Evolutionary conservation across 92 coral and sea anemone species (phyloP).

Genomic region (Phymanthus crucifer): DNA sequence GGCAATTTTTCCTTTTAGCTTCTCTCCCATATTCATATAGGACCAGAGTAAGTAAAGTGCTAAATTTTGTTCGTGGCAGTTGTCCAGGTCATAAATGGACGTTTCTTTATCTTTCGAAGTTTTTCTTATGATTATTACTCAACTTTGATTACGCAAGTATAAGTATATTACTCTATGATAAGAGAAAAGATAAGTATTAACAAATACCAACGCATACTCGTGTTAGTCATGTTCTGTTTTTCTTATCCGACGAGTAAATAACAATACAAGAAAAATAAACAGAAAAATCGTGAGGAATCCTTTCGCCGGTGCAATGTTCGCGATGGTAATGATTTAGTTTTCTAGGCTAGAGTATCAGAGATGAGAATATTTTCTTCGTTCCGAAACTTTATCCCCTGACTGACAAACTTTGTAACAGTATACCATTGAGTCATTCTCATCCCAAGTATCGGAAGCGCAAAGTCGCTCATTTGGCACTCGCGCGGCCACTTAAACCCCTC

Average conservation of each 20-base stretch:
- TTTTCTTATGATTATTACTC: background rate
- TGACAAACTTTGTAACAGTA: background rate
- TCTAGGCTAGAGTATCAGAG: too few relatives aligned
- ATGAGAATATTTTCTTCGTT: too few relatives aligned
- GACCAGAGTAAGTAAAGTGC: too few relatives aligned
- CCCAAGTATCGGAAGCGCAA: slow-evolving; percentile 17
- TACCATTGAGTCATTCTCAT: background rate
- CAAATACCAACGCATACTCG: background rate
- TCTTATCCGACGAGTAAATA: background rate
- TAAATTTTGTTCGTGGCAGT: background rate
- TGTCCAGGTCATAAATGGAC: background rate
- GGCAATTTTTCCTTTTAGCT: too few relatives aligned
- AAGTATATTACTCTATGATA: background rate
- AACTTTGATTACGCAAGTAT: background rate
- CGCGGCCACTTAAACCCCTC: slow-evolving; percentile 52
- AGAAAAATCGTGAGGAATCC: too few relatives aligned
- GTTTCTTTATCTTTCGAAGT: background rate
- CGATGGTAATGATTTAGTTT: too few relatives aligned
- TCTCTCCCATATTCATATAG: too few relatives aligned
- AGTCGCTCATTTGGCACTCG: slow-evolving; percentile 35
- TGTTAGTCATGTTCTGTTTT: background rate
- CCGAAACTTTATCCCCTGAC: too few relatives aligned
- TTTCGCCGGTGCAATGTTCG: too few relatives aligned
- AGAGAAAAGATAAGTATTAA: background rate
- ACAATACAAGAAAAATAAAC: too few relatives aligned